These are phyloP conservation scores for Hycleus phaleratus DNA, from an alignment of 1,140 invertebrate genomes.

Conservation along the genomic window DNA sequence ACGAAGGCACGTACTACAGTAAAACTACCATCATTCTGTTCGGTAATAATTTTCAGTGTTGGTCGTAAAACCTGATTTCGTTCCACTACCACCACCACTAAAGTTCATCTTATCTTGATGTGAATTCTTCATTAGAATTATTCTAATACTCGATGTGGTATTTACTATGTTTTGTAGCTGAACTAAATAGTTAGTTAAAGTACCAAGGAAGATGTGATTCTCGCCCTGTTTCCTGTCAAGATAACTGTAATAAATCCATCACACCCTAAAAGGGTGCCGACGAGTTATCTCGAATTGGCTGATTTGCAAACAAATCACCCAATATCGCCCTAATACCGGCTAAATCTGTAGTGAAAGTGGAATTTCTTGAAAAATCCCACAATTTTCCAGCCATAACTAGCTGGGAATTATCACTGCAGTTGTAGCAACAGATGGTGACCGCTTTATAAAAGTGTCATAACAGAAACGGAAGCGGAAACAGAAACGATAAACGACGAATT, in stretches of 20 bases:
- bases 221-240: conserved; percentile 7
- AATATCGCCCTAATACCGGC: too few species aligned
- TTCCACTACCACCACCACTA: neutral
- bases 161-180: neutral
- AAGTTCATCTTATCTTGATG: too few species aligned
- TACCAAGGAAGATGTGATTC: too few species aligned
- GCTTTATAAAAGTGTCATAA: too few species aligned
- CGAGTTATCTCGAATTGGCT: conserved; percentile 17
- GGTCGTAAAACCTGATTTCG: conserved; percentile 4
- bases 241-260: conserved; percentile 22
- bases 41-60: neutral
- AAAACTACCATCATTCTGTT: neutral
- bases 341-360: too few species aligned
- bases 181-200: neutral
- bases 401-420: too few species aligned
- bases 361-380: too few species aligned
- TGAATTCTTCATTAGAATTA: too few species aligned
- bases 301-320: conserved; percentile 15
- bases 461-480: too few species aligned
- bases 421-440: too few species aligned
- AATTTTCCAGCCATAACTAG: too few species aligned
- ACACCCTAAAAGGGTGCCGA: conserved; percentile 15
- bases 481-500: too few species aligned
- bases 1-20: neutral
- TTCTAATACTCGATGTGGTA: neutral